Base-by-base conservation (phyloP, 2,113 vertebrate genomes). In the Corvus hawaiiensis region DNA sequence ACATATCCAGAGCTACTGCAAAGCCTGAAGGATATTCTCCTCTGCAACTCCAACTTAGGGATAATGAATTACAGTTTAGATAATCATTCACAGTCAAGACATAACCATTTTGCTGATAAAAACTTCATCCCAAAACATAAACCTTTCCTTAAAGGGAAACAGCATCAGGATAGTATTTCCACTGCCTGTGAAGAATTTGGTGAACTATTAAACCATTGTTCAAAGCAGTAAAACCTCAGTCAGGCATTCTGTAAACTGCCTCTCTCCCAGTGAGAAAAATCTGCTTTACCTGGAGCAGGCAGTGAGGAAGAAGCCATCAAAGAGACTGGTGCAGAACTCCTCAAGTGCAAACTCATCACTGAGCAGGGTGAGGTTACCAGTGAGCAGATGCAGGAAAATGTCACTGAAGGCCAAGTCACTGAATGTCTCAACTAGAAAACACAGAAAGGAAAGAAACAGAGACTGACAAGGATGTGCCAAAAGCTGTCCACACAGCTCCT, bases 311-410 rank as follows among this genome's bases (percentile, higher is more conserved):
- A 99, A 99, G 86, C 98, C 97, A 26, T 99, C 99, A 5, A 99
- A 99, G 13, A 99, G 98, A 6, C 98, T 98, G 14, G 97, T 97
- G 90, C 99, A 99, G 96, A 99, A 99, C 39, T 99, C 99, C 76
- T 99, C 99, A 0, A 98, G 97, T 11, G 98, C 98, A 74, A 99
- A 99, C 76, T 99, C 99, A 1, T 99, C 99, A 0, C 98, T 98
- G 46, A 99, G 98, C 78, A 99, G 97, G 0, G 99, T 99, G 86
- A 99, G 98, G 95, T 99, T 99, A 48, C 99, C 99, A 0, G 98
- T 99, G 68, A 99, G 98, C 83, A 99, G 97, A 93, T 99, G 99
- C n/a, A 99, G 98, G 96, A 99, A 99, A 93, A 99, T 99, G 91
- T 99, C 99, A 10, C 99, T 97, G 49, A 99, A 99, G 37, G 99